Evolutionary conservation across 1,140 invertebrate species (phyloP).

Genomic region (Littorina saxatilis): DNA sequence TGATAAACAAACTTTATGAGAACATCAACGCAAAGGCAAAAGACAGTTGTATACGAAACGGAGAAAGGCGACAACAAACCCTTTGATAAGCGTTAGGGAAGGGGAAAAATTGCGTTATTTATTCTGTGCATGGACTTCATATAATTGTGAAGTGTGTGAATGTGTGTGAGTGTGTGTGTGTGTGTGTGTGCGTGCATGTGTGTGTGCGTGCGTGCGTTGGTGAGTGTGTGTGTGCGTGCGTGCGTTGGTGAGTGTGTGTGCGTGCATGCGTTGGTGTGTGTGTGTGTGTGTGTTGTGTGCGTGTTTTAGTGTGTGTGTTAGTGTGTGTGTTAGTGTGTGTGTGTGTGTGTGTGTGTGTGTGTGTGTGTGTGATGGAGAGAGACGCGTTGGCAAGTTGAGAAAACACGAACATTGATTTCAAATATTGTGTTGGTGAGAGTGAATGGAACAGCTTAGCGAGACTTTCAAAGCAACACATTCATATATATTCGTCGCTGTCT

Average conservation of each 20-base stretch:
- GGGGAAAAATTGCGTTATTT: not conserved
- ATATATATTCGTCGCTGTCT: too few relatives aligned
- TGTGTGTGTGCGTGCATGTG: constrained; percentile 11
- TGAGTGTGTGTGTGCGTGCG: constrained; percentile 3
- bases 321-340: too few relatives aligned
- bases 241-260: too few relatives aligned
- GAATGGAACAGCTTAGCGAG: too few relatives aligned
- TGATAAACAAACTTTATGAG: not conserved
- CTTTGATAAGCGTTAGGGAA: not conserved
- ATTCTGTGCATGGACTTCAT: not conserved
- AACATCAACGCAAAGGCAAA: not conserved
- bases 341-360: not conserved
- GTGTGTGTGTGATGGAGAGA: too few relatives aligned
- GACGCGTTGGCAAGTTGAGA: too few relatives aligned
- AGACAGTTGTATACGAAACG: not conserved
- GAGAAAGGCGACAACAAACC: not conserved
- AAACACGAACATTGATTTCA: too few relatives aligned
- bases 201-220: not conserved
- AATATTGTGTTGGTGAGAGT: too few relatives aligned
- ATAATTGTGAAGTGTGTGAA: not conserved
- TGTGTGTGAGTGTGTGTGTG: constrained; percentile 15
- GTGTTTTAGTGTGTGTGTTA: too few relatives aligned
- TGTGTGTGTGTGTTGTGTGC: too few relatives aligned
- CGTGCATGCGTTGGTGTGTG: too few relatives aligned
- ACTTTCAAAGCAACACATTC: too few relatives aligned